Conservation (phyloP, 1,140 invertebrate genomes). For the Solenopsis invicta region DNA sequence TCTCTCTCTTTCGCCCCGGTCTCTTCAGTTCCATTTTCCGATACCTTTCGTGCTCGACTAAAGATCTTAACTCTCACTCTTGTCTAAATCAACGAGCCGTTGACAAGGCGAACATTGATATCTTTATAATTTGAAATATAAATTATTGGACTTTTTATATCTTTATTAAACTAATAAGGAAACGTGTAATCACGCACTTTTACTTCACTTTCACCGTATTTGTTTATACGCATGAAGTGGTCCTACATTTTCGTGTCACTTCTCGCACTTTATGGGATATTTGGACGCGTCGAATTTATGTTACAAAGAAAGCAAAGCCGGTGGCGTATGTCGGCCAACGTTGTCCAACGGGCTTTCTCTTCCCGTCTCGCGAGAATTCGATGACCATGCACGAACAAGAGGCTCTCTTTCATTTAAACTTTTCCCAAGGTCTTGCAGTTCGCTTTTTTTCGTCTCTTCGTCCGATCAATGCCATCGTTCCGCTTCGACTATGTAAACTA, state of each 20-base stretch:
- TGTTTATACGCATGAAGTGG: neutral
- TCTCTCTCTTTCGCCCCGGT: neutral
- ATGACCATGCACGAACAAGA: conserved; percentile 16
- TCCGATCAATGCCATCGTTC: neutral
- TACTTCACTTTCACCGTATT: conserved; percentile 62
- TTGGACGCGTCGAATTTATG: conserved; percentile 52
- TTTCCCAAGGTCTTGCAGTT: conserved; percentile 31
- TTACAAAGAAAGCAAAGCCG: conserved; percentile 41
- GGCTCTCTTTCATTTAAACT: conserved; percentile 32
- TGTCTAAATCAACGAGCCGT: neutral
- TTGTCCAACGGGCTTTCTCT: conserved; percentile 68
- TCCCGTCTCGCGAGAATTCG: neutral
- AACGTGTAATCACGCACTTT: neutral
- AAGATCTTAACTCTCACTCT: neutral
- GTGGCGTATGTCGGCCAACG: conserved; percentile 52
- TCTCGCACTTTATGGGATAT: conserved; percentile 4
- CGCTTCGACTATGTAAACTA: neutral
- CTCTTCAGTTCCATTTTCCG: too few species aligned
- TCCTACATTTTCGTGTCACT: neutral
- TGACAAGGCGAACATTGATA: neutral
- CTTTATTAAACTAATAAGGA: neutral
- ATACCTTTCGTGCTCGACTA: neutral
- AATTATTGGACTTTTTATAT: neutral
- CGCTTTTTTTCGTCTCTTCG: neutral
- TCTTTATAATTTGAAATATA: neutral